phyloP scores from a whole-genome alignment of 2,113 vertebrate genomes.

The Tupaia tana region DNA sequence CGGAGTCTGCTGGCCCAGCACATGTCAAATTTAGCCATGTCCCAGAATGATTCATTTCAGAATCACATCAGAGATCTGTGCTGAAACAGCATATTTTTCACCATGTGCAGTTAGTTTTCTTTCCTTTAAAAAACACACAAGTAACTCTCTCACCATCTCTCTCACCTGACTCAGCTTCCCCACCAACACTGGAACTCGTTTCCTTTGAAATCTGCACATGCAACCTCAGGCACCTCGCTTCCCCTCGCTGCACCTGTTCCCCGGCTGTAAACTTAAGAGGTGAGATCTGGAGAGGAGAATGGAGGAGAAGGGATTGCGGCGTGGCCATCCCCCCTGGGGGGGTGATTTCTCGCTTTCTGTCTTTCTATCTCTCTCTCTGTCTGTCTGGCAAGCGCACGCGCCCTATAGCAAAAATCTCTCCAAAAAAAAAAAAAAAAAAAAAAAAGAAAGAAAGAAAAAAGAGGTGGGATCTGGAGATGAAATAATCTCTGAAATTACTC shows the following conservation, averaged over 20 bases:
- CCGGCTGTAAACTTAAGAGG: background rate
- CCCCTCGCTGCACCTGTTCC: background rate
- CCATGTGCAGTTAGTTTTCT: background rate
- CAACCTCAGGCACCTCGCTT: rapidly evolving
- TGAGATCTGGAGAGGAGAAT: background rate
- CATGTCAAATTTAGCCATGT: background rate
- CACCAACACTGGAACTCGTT: background rate
- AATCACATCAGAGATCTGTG: background rate
- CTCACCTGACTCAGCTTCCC: background rate
- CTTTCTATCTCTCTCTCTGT: too few relatives aligned
- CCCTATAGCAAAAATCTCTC: too few relatives aligned
- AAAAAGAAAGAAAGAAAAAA: too few relatives aligned
- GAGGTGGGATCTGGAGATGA: background rate
- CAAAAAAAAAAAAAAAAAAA: too few relatives aligned
- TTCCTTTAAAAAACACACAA: background rate
- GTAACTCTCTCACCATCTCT: background rate
- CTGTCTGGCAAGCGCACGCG: too few relatives aligned
- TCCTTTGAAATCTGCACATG: background rate
- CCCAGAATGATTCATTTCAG: background rate
- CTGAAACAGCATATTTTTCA: too few relatives aligned
- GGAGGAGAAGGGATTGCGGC: too few relatives aligned
- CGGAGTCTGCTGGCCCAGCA: too few relatives aligned
- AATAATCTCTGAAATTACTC: background rate
- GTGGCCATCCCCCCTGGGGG: too few relatives aligned
- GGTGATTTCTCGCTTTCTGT: too few relatives aligned